Base-by-base conservation (phyloP, 1,140 invertebrate genomes). In the Drosophila carrolli region DNA sequence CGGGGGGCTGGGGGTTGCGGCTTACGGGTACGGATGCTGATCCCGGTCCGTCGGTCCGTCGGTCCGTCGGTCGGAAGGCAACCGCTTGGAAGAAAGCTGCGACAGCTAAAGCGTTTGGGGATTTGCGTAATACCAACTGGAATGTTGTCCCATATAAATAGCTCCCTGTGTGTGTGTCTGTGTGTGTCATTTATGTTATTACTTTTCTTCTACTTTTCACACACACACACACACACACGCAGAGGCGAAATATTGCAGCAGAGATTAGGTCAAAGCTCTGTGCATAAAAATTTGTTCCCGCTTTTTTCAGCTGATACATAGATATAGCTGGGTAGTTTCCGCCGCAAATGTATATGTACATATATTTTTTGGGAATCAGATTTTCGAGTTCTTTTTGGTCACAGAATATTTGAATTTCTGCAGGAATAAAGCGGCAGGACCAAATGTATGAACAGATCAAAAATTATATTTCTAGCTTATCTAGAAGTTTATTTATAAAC, bases 71-170 rank as follows among this genome's bases (percentile, higher is more conserved):
- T 84, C 59, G 82, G 78, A 75, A 86, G 83, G 82, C 75, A 85
- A 75, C 74, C 81, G 81, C 83, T 88, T 79, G 79, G 83, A 86
- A 88, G 83, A 86, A 86, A 86, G 83, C 83, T 86, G 85, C 83
- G 83, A 86, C 83, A 86, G 83, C 75, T 88, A 86, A 86, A 86
- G 83, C 83, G 80, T 88, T 86, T 77, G 76, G 83, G 81, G 83
- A 86, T 86, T 86, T 86, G 83, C 79, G 83, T 86, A 86, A 86
- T 88, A 83, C 83, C 83, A 72, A 86, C 83, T 88, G 79, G 83
- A 86, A 88, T 86, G 79, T 86, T 86, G 83, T 86, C 79, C 88
- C 83, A 86, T 83, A 86, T 86, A 86, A 86, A 86, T 86, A 86
- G 83, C 83, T 88, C 70, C 57, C 53, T 46, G 5, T 78, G 44